Conservation (phyloP, 2,888 invertebrate species). For the Xestobium rufovillosum region DNA sequence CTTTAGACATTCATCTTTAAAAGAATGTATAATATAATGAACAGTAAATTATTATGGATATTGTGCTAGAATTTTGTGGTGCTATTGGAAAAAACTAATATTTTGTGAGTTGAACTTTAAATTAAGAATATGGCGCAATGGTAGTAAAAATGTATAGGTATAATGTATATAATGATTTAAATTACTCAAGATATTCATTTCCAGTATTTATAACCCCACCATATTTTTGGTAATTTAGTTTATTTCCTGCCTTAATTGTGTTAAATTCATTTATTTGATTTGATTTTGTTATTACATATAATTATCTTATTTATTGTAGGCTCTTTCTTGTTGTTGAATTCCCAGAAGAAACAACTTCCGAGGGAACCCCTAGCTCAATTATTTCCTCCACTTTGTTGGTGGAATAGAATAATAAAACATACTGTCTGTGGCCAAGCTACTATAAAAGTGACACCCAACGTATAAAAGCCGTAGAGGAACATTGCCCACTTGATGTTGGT, state of each 20-base stretch:
- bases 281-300: too few relatives aligned
- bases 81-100: too few relatives aligned
- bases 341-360: neutral
- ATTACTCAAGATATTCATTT: too few relatives aligned
- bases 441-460: constrained; percentile 3
- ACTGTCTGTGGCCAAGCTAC: constrained; percentile 4
- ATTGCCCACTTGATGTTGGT: neutral
- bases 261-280: too few relatives aligned
- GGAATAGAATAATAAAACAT: constrained; percentile 2
- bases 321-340: constrained; percentile 9
- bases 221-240: too few relatives aligned
- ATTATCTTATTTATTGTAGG: too few relatives aligned
- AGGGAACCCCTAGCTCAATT: neutral
- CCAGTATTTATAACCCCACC: too few relatives aligned
- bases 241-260: too few relatives aligned
- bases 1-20: too few relatives aligned
- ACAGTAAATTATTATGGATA: too few relatives aligned
- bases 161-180: neutral
- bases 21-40: too few relatives aligned
- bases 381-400: constrained; percentile 6
- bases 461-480: constrained; percentile 2
- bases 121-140: constrained; percentile 2
- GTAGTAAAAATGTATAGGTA: neutral
- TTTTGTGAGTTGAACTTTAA: neutral
- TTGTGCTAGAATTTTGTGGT: too few relatives aligned